Evolutionary conservation across 2,888 invertebrate species (phyloP), one percentile per base, ranked within the genome.

Genomic region (Orthosia gracilis): DNA sequence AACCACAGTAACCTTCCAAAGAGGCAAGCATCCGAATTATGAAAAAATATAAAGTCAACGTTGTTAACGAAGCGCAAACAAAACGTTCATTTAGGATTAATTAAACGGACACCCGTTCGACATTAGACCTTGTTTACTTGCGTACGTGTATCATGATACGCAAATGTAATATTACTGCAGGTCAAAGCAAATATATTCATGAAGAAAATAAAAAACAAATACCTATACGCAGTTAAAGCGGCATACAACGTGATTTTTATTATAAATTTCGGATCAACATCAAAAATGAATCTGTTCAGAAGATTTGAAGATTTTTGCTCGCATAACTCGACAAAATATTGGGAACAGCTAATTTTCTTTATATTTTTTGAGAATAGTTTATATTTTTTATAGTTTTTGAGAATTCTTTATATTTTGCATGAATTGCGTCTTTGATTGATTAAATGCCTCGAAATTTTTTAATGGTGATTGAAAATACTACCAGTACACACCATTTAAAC

Each of bases 21-120:
- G 17, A n/a, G 18, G 31, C 40, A 45, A n/a, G 31, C 13, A 11
- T 62, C n/a, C 23, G 62, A 72, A 82, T 78, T 65, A 71, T 78
- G 73, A 72, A 70, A 83, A 81, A 74, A 26, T 73, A 18, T 73
- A 59, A 76, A 69, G 59, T 57, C 55, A 62, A 77, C 69, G 52
- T 45, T 68, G 75, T 84, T 66, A 81, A 77, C 75, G 50, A 59
- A 78, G 78, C 21, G 75, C 82, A 82, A 89, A 86, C 87, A 85
- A 50, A 73, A 58, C 52, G 76, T 66, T 81, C 23, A 78, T 83
- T 85, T 76, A 21, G 77, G 78, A 85, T 87, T 87, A 78, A 89
- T 86, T 84, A 87, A 80, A 83, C 80, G 81, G 71, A 79, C 73
- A 55, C 55, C 65, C 68, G 59, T 73, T 71, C 69, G 73, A 79